phyloP scores from a whole-genome alignment of 2,113 vertebrate genomes.

The Indri indri region DNA sequence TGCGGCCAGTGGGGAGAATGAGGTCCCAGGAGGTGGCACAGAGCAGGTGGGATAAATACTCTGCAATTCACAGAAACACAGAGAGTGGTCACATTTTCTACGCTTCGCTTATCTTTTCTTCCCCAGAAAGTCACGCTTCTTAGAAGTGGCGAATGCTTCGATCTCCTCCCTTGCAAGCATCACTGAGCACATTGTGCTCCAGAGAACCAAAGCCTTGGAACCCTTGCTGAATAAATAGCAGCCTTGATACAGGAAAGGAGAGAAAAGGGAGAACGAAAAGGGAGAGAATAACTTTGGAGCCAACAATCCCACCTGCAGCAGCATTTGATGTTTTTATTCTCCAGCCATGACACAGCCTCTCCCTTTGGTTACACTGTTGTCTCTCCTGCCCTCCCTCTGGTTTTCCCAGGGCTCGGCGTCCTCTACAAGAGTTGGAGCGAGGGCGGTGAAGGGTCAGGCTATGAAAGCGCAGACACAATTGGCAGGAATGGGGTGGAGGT shows the following conservation, averaged over 20 bases:
- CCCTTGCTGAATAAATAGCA: background rate
- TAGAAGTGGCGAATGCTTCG: background rate
- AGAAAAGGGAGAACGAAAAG: background rate
- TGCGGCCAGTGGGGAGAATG: background rate
- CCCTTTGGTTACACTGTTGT: background rate
- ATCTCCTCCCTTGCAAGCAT: background rate
- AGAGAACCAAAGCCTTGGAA: background rate
- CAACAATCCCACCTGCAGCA: rapidly evolving
- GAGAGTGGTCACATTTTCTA: background rate
- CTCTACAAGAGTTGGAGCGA: background rate
- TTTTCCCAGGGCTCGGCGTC: background rate
- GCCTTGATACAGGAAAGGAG: background rate
- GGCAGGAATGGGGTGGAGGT: background rate
- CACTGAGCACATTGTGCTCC: background rate
- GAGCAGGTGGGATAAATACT: background rate
- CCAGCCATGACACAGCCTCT: background rate
- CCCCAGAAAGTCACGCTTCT: background rate
- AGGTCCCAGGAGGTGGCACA: background rate
- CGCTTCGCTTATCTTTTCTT: background rate
- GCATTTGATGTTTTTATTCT: background rate
- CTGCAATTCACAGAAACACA: background rate
- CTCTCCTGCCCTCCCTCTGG: background rate
- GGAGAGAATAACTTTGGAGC: background rate
- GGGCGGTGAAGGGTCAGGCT: background rate
- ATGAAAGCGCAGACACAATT: background rate